Evolutionary conservation across 2,888 invertebrate species (phyloP).

Genomic region (Callyntrura sp.): DNA sequence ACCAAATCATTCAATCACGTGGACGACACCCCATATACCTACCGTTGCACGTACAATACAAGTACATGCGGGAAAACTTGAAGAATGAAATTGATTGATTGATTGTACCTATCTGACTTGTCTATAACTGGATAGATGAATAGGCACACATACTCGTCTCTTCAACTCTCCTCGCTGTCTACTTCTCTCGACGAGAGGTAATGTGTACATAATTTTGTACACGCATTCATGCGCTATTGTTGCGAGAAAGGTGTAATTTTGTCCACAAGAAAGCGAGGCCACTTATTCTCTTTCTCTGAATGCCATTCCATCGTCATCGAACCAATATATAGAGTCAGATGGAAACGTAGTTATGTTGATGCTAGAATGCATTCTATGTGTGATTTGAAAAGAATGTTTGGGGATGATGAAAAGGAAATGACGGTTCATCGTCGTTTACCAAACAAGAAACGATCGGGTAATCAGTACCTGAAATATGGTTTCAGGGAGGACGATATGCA

Average conservation of each 20-base stretch:
- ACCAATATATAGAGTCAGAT: background rate
- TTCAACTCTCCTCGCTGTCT: background rate
- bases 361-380: background rate
- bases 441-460: background rate
- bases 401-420: background rate
- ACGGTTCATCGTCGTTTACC: background rate
- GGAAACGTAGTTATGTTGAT: background rate
- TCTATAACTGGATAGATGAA: constrained; percentile 39
- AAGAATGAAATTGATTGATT: constrained; percentile 62
- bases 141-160: constrained; percentile 1
- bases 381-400: background rate
- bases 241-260: constrained; percentile 61
- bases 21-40: background rate
- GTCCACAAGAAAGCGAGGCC: constrained; percentile 49
- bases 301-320: background rate
- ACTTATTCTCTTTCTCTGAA: constrained; percentile 1
- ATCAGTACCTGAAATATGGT: background rate
- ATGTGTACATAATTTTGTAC: constrained; percentile 65
- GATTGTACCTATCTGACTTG: constrained; percentile 58
- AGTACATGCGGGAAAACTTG: background rate
- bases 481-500: background rate
- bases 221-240: constrained; percentile 64
- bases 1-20: background rate
- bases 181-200: constrained; percentile 33
- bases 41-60: constrained; percentile 14